Conservation (phyloP, 2,888 invertebrate genomes). For the Meliscaeva auricollis region DNA sequence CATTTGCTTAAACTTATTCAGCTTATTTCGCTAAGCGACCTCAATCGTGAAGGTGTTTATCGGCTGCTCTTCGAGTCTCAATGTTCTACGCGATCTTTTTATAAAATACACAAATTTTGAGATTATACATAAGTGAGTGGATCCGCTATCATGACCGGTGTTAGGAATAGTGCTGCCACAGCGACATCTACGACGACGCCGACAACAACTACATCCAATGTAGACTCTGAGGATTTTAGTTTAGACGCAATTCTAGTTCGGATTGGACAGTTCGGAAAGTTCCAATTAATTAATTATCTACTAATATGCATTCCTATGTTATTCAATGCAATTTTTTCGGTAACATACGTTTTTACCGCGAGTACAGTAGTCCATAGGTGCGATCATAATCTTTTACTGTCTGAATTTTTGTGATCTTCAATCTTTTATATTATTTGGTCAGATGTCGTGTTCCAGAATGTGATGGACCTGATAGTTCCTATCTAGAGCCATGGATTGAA, state of each 20-base stretch:
- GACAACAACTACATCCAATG: not conserved
- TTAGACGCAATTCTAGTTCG: slow-evolving; percentile 81
- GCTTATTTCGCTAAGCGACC: slow-evolving; percentile 48
- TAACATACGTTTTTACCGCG: slow-evolving; percentile 90
- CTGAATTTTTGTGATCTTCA: slow-evolving; percentile 31
- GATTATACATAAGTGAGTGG: not conserved
- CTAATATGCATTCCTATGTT: slow-evolving; percentile 87
- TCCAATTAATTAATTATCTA: slow-evolving; percentile 86
- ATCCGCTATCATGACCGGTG: slow-evolving; percentile 44
- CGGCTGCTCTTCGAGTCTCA: slow-evolving; percentile 22
- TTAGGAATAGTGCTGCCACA: slow-evolving; percentile 41
- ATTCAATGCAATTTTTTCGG: slow-evolving; percentile 87
- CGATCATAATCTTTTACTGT: not conserved
- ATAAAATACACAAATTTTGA: not conserved
- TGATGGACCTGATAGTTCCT: slow-evolving; percentile 79
- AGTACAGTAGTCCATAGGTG: slow-evolving; percentile 89
- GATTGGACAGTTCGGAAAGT: slow-evolving; percentile 88
- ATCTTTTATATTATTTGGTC: slow-evolving; percentile 53
- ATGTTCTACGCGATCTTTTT: slow-evolving; percentile 22
- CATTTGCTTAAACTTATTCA: slow-evolving; percentile 28
- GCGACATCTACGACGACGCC: not conserved
- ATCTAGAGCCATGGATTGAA: slow-evolving; percentile 85
- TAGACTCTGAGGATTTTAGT: slow-evolving; percentile 78
- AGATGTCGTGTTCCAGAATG: slow-evolving; percentile 84
- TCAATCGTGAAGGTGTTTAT: slow-evolving; percentile 54